These are phyloP conservation scores for Ostrea edulis DNA, from an alignment of 1,140 invertebrate genomes.

Conservation along the genomic window DNA sequence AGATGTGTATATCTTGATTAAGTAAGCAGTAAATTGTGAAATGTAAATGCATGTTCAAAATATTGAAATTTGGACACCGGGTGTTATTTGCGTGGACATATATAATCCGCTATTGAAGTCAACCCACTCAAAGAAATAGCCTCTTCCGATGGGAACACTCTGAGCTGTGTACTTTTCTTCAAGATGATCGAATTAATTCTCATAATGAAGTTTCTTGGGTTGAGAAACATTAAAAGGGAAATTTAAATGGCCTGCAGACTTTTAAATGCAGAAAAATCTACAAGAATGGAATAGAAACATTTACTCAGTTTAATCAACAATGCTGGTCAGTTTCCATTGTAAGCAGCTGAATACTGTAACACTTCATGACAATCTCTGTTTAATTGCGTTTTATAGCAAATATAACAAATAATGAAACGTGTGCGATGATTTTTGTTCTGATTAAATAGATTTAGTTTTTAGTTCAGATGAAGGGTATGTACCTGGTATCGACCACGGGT, in stretches of 20 bases:
- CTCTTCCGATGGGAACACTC: not conserved
- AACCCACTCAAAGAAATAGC: not conserved
- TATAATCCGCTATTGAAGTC: constrained; percentile 6
- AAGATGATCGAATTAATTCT: not conserved
- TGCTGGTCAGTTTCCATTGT: constrained; percentile 23
- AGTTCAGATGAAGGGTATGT: not conserved
- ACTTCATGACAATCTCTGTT: not conserved
- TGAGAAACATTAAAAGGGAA: not conserved
- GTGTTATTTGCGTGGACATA: not conserved
- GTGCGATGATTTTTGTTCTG: not conserved
- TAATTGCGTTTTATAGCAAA: constrained; percentile 23
- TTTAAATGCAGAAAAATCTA: constrained; percentile 18
- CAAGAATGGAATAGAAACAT: constrained; percentile 15
- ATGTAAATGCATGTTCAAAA: not conserved
- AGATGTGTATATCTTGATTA: no score
- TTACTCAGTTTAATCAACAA: constrained; percentile 12
- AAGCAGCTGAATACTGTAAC: not conserved
- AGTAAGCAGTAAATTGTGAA: no score
- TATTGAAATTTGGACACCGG: not conserved
- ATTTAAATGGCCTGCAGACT: constrained; percentile 22
- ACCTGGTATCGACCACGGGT: not conserved
- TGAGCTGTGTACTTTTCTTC: not conserved
- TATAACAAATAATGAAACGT: constrained; percentile 32
- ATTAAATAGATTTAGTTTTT: not conserved
- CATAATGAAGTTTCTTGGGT: constrained; percentile 9